Base-by-base conservation (phyloP, 2,113 vertebrate genomes). In the Tenrec ecaudatus region DNA sequence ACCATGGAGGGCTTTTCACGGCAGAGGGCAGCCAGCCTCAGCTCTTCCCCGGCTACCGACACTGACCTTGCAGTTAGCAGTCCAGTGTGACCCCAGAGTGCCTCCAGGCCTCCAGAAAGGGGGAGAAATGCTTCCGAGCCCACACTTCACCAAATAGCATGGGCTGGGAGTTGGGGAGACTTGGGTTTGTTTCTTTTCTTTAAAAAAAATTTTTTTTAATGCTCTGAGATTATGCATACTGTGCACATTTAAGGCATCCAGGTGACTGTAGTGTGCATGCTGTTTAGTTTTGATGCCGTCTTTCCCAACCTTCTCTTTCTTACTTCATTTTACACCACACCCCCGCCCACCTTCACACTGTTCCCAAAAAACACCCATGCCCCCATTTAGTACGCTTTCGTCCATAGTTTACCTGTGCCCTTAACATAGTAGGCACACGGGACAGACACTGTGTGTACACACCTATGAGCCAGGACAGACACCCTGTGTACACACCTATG, bases 201-300 rank as follows among this genome's bases (percentile, higher is more conserved):
- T 92, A 36, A 83, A 91, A 86, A 69, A 64, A 4, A 33, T 58
- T n/a, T n/a, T n/a, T n/a, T n/a, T n/a, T n/a, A n/a, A n/a, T n/a
- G n/a, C n/a, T n/a, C n/a, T n/a, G 79, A 79, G 83, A 58, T 62
- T 64, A 47, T 84, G 60, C 11, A 19, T 53, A 76, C 31, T 38
- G 69, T 66, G 47, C 11, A 23, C 22, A 38, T 68, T 76, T 91
- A 6, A 33, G 38, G 33, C 31, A 40, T 47, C 33, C 11, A 25
- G 68, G 75, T 23, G 75, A 40, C 11, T 29, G 5, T 76, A 81
- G 80, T 43, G 8, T 68, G 22, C 36, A 11, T 2, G 60, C 27
- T 36, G 8, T 33, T 94, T 58, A 88, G 66, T 68, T 93, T 80
- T 66, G 66, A 17, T 47, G 36, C n/a, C 75, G 31, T 38, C 64